phyloP scores from a whole-genome alignment of 2,888 invertebrate genomes.

The Synergus japonicus region DNA sequence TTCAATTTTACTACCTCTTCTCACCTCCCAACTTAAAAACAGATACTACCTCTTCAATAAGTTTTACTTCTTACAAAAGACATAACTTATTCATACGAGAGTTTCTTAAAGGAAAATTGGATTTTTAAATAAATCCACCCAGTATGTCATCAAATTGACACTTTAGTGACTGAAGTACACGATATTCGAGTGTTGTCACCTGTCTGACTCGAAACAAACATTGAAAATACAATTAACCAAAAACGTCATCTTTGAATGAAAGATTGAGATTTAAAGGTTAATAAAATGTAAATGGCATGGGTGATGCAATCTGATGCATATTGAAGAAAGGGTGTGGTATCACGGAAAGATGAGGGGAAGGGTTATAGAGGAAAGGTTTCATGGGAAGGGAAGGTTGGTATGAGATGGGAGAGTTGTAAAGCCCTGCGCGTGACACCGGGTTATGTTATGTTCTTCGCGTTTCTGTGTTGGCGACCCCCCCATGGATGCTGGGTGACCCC shows the following conservation, averaged over 20 bases:
- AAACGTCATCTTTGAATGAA: neutral
- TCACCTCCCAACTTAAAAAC: neutral
- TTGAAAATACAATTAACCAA: no score
- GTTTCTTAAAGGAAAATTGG: neutral
- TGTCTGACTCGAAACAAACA: no score
- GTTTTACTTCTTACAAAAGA: neutral
- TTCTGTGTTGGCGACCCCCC: constrained; percentile 64
- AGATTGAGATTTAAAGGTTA: constrained; percentile 40
- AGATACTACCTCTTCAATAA: neutral
- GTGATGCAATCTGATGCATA: neutral
- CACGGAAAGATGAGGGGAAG: constrained; percentile 50
- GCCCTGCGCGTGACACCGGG: constrained; percentile 76
- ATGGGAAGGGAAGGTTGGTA: constrained; percentile 58
- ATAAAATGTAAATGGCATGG: constrained; percentile 50
- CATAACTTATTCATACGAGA: neutral
- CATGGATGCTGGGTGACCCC: constrained; percentile 62
- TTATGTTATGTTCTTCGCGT: constrained; percentile 72
- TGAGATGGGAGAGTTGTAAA: constrained; percentile 76
- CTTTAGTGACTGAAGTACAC: no score
- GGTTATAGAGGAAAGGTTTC: constrained; percentile 53
- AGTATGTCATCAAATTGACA: no score
- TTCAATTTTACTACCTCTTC: neutral
- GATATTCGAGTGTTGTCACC: no score
- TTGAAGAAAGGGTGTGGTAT: constrained; percentile 45
- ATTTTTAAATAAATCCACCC: no score